Conservation (phyloP, 2,113 vertebrate species). For the Zosterops borbonicus region DNA sequence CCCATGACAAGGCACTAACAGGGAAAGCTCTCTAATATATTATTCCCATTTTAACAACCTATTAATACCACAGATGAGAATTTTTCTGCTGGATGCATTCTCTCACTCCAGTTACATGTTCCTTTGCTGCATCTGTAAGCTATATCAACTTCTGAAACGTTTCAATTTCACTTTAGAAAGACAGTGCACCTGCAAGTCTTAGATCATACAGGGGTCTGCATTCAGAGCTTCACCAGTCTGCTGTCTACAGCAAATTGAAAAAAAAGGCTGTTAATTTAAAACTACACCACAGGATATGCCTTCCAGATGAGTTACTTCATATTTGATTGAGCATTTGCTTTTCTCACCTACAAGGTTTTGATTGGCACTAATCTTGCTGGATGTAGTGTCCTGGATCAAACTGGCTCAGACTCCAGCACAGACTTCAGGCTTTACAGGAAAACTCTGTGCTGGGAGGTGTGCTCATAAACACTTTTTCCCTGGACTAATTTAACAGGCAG, state of each 20-base stretch:
- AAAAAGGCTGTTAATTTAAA: conserved; percentile 17
- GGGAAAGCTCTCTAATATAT: background rate
- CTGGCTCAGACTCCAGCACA: background rate
- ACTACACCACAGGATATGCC: background rate
- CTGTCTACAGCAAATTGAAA: background rate
- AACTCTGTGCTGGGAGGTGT: background rate
- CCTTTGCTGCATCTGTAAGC: background rate
- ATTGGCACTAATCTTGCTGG: background rate
- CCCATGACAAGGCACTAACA: background rate
- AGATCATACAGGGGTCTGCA: background rate
- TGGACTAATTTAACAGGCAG: background rate
- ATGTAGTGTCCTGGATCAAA: background rate
- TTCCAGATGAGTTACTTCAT: background rate
- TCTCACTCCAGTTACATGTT: background rate
- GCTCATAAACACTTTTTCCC: background rate
- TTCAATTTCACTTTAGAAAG: background rate
- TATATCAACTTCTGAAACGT: background rate
- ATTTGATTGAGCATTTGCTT: background rate
- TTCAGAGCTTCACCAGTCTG: background rate
- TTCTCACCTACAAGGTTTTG: background rate
- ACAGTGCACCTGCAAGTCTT: background rate
- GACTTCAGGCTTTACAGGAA: background rate
- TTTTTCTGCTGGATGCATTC: background rate
- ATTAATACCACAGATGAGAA: background rate
- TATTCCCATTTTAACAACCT: background rate